A percentile compares a stretch with the other conserved stretches of the same genome.
Evolutionary conservation across 1,140 invertebrate genomes (phyloP).

Genomic region (Lordiphosa collinella): DNA sequence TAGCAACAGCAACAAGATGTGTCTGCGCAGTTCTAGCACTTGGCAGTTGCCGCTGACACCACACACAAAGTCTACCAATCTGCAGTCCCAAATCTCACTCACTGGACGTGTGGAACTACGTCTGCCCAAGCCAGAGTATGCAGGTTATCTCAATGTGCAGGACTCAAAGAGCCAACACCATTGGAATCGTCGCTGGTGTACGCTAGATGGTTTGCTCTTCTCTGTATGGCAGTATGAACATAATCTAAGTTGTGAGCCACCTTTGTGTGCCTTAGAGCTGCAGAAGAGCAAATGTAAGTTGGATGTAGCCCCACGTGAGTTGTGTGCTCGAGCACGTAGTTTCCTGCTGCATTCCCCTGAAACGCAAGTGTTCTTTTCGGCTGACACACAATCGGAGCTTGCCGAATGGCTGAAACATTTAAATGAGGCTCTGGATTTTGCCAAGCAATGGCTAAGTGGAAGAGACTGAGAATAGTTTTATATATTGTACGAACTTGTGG

Average conservation of each 20-base stretch:
- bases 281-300: conserved; percentile 9
- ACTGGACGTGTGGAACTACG: conserved; percentile 59
- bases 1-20: conserved; percentile 36
- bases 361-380: conserved; percentile 46
- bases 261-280: conserved; percentile 38
- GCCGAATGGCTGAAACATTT: conserved; percentile 51
- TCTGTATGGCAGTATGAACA: conserved; percentile 59
- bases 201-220: conserved; percentile 44
- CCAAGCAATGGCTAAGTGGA: conserved; percentile 46
- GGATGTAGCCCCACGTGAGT: conserved; percentile 42
- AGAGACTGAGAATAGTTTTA: conserved; percentile 7
- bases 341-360: conserved; percentile 46
- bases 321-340: conserved; percentile 63
- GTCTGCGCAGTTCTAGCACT: conserved; percentile 44
- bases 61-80: conserved; percentile 55
- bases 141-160: conserved; percentile 68
- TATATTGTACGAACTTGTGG: conserved; percentile 29
- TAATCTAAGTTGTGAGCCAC: conserved; percentile 32
- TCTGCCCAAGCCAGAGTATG: conserved; percentile 39
- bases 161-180: conserved; percentile 46
- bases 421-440: conserved; percentile 49
- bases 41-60: conserved; percentile 43
- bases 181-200: conserved; percentile 76
- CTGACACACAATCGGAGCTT: conserved; percentile 60
- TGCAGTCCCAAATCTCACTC: conserved; percentile 42